phyloP scores from a whole-genome alignment of 2,888 invertebrate genomes.

The Tenthredo amoena region DNA sequence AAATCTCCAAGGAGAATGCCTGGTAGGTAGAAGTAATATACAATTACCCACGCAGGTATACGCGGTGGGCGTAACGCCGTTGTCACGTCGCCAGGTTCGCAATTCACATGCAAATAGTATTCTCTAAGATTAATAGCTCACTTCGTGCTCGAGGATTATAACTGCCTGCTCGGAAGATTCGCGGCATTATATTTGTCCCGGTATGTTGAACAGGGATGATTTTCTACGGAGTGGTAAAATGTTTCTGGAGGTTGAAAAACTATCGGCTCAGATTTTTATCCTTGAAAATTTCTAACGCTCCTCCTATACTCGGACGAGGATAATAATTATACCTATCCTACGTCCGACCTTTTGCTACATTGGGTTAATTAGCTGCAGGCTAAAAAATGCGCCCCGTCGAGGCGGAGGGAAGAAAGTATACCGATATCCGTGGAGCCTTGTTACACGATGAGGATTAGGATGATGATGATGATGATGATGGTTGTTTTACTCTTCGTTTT shows the following conservation, averaged over 20 bases:
- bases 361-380: slow-evolving; percentile 8
- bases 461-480: background rate
- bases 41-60: background rate
- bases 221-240: too few species aligned
- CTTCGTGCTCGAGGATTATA: background rate
- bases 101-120: slow-evolving; percentile 32
- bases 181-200: background rate
- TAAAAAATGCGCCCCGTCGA: background rate
- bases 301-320: background rate
- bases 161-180: background rate
- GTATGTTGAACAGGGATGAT: too few species aligned
- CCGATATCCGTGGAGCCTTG: background rate
- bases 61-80: slow-evolving; percentile 17
- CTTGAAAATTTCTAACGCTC: background rate
- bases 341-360: background rate
- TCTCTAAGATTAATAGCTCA: slow-evolving; percentile 34
- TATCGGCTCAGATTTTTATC: background rate
- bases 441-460: background rate
- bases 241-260: background rate
- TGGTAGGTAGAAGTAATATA: background rate
- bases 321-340: background rate
- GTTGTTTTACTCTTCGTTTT: background rate
- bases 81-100: slow-evolving; percentile 1
- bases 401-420: background rate
- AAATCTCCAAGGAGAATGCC: slow-evolving; percentile 9